phyloP scores from a whole-genome alignment of 2,888 invertebrate genomes.

The Scaptomyza cyrtandrae region DNA sequence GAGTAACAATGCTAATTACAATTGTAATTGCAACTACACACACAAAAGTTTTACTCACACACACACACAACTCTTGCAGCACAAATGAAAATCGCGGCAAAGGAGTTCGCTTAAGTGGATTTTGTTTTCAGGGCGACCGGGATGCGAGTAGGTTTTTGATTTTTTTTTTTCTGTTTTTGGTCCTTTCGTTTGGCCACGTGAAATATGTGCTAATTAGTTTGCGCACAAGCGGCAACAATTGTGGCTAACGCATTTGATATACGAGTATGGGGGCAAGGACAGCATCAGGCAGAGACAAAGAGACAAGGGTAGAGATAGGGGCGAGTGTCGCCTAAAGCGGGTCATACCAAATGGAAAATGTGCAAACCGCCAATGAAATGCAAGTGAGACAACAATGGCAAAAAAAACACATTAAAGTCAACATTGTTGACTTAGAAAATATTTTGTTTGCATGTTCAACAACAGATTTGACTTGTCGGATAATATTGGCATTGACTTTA shows the following conservation, averaged over 20 bases:
- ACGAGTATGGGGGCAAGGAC: slow-evolving; percentile 8
- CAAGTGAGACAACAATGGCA: slow-evolving; percentile 6
- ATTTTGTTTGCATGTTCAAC: neutral
- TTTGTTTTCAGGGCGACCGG: slow-evolving; percentile 20
- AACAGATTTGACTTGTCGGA: neutral
- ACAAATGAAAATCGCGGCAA: slow-evolving; percentile 63
- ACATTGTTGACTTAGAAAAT: neutral
- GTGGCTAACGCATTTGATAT: slow-evolving; percentile 50
- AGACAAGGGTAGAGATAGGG: neutral
- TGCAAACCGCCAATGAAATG: neutral
- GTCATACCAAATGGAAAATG: slow-evolving; percentile 5
- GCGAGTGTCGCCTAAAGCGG: neutral
- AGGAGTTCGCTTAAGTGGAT: slow-evolving; percentile 55
- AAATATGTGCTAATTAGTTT: slow-evolving; percentile 79
- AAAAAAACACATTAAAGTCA: neutral
- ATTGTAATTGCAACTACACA: slow-evolving; percentile 66
- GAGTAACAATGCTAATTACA: slow-evolving; percentile 71
- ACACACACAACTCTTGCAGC: neutral
- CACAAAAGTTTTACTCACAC: slow-evolving; percentile 12
- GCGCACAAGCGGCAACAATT: slow-evolving; percentile 55
- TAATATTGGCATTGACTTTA: neutral
- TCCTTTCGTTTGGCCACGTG: slow-evolving; percentile 54
- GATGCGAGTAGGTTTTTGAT: slow-evolving; percentile 1
- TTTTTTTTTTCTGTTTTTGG: slow-evolving; percentile 3
- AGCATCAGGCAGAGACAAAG: neutral